Conservation (phyloP, 2,797 vertebrate genomes). For the Corythornis leucogaster region DNA sequence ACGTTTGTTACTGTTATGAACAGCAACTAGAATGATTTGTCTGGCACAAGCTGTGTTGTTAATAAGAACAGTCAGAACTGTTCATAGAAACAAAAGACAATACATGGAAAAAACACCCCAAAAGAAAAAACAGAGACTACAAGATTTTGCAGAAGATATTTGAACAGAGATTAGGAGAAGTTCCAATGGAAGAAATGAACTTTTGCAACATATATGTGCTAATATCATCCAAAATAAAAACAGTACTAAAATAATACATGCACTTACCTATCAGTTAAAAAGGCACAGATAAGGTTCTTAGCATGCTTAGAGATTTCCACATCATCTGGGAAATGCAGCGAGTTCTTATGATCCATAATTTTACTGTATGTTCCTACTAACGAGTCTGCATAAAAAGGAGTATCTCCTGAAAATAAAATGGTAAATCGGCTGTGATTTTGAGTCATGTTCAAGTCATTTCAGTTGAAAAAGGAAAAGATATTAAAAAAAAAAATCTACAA, state of each 20-base stretch:
- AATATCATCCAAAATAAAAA: not conserved
- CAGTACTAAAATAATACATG: not conserved
- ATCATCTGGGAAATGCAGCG: conserved; percentile 95
- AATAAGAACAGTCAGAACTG: conserved; percentile 2
- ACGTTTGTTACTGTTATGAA: not conserved
- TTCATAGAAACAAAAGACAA: not conserved
- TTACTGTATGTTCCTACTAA: conserved; percentile 98
- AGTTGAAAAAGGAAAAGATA: not conserved
- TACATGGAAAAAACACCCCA: not conserved
- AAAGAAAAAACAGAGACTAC: not conserved
- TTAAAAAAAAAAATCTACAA: not conserved
- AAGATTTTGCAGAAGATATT: not conserved
- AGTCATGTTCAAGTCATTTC: not conserved
- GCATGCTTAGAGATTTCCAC: conserved; percentile 97
- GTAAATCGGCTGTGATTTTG: not conserved
- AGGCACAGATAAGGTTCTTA: conserved; percentile 97
- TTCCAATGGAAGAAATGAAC: not conserved
- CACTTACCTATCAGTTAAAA: conserved; percentile 94
- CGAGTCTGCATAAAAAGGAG: conserved; percentile 98
- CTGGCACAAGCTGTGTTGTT: not conserved
- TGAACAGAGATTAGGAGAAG: not conserved
- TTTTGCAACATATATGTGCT: not conserved
- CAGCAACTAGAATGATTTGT: not conserved
- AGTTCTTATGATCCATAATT: conserved; percentile 99
- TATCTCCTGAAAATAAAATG: conserved; percentile 85